Evolutionary conservation across 2,113 vertebrate species (phyloP).

Genomic region (Strix uralensis): DNA sequence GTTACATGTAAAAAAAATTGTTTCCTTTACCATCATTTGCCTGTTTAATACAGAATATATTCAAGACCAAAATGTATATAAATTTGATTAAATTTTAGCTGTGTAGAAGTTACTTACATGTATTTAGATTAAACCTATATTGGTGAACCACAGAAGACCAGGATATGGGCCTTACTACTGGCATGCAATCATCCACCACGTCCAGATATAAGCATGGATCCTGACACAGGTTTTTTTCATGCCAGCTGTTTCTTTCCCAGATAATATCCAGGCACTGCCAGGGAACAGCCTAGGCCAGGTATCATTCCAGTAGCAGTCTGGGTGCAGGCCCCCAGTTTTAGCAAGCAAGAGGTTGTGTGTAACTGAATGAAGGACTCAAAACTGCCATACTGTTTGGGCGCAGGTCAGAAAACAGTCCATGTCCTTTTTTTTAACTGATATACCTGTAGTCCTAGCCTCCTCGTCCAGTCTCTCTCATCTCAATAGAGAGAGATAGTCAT

Average conservation of each 20-base stretch:
- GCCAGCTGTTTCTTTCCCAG: background rate
- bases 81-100: background rate
- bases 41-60: background rate
- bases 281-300: background rate
- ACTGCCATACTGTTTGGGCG: background rate
- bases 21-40: background rate
- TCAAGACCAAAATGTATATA: background rate
- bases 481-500: background rate
- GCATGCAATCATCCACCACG: rapidly evolving
- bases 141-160: background rate
- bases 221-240: background rate
- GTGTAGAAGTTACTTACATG: background rate
- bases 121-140: background rate
- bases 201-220: background rate
- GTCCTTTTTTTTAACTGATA: background rate
- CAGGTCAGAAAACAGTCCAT: background rate
- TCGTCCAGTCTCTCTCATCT: background rate
- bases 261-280: background rate
- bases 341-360: background rate
- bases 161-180: background rate
- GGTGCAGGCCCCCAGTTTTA: background rate
- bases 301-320: background rate
- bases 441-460: background rate
- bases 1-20: background rate
- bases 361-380: background rate